Evolutionary conservation across 2,888 invertebrate genomes (phyloP).

Genomic region (Caenorhabditis zanzibari): DNA sequence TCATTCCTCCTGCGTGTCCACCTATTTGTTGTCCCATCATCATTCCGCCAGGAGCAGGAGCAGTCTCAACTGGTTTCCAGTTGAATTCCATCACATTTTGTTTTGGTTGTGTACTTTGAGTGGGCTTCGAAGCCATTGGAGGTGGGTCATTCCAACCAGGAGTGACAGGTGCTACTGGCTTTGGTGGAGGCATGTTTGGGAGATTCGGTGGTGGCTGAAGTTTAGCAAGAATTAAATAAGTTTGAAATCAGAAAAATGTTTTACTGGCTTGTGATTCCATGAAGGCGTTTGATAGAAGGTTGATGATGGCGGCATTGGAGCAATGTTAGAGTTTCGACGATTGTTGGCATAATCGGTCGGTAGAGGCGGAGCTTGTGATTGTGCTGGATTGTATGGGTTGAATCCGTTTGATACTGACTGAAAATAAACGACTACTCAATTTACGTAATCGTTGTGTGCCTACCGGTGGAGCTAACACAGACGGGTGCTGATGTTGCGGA

Average conservation of each 20-base stretch:
- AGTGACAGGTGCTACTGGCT: conserved; percentile 41
- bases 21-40: conserved; percentile 12
- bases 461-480: conserved; percentile 16
- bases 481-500: neutral
- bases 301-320: conserved; percentile 62
- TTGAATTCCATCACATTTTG: conserved; percentile 55
- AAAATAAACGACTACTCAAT: too few species aligned
- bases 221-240: neutral
- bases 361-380: conserved; percentile 33
- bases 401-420: neutral
- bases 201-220: conserved; percentile 53
- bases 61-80: conserved; percentile 52
- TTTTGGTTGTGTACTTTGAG: neutral
- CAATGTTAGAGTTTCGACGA: conserved; percentile 32
- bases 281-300: conserved; percentile 61
- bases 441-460: too few species aligned
- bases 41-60: conserved; percentile 37
- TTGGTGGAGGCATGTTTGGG: conserved; percentile 48
- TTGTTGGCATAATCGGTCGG: conserved; percentile 6
- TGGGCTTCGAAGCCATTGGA: conserved; percentile 28
- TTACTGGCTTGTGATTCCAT: conserved; percentile 62
- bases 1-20: neutral
- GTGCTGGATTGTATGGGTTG: conserved; percentile 27
- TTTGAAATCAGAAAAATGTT: too few species aligned
- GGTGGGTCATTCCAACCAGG: conserved; percentile 67